Evolutionary conservation across 2,888 invertebrate species (phyloP), one percentile per base, ranked within the genome.

Genomic region (Empis stercorea): DNA sequence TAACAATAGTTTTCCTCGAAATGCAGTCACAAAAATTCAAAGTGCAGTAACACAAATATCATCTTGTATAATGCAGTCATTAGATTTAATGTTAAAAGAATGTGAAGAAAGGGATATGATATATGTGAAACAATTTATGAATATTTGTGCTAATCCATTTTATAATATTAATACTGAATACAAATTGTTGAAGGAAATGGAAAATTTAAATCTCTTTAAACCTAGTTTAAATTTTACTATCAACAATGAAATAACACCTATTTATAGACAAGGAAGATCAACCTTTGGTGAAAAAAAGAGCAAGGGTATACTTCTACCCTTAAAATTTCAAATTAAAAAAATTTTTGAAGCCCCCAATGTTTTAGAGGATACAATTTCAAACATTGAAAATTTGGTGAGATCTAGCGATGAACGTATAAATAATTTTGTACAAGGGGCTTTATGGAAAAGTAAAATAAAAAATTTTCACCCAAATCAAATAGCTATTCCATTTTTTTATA

Each of bases 401-500:
- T 23, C 10, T 10, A 20, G 36, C 11, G 15, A 44, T 44, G 10
- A 15, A 14, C 17, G 10, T 32, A 5, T 37, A 36, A 23, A 37
- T 20, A 47, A 47, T 44, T 44, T 47, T 43, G 32, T 44, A 32
- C 47, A 47, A 30, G 47, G 44, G 2, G 27, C n/a, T 11, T 2
- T 38, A 14, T 45, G 47, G 47, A 38, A 38, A 47, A 30, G 30
- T 17, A 47, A 47, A 23, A 16, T 16, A 20, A n/a, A 17, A 15
- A 23, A 9, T 30, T 44, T 17, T 44, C 11, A 30, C 14, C 27
- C 27, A 27, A 38, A 45, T n/a, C 36, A 37, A 27, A 14, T 14
- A 7, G 14, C 32, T 13, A 32, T 36, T 36, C 36, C 36, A 15
- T 14, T 15, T 43, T 43, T 32, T 32, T 39, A 3, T 39, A 39